Percentiles rank a stretch among this genome's conserved stretches.
phyloP scores from a whole-genome alignment of 1,140 invertebrate species.

The Wiebesia pumilae region DNA sequence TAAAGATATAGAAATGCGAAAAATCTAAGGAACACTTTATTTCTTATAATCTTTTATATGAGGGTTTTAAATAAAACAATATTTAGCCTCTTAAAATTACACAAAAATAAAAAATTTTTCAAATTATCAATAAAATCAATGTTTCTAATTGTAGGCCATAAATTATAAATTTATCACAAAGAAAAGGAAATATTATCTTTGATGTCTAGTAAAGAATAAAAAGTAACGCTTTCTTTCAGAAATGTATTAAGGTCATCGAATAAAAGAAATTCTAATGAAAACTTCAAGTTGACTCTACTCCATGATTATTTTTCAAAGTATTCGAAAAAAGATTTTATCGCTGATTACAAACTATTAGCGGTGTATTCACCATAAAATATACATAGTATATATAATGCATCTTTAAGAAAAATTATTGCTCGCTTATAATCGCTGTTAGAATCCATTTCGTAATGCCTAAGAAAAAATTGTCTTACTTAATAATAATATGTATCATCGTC shows the following conservation, averaged over 20 bases:
- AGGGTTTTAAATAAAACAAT: background rate
- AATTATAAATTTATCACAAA: background rate
- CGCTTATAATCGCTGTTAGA: background rate
- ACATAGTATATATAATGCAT: background rate
- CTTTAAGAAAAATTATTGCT: background rate
- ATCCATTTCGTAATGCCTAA: background rate
- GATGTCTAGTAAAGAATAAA: background rate
- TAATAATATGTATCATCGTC: background rate
- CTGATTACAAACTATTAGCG: background rate
- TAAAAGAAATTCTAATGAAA: conserved; percentile 1
- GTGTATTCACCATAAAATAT: background rate
- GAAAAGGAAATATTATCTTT: background rate
- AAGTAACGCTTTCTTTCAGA: background rate
- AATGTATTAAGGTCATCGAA: background rate
- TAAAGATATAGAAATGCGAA: background rate
- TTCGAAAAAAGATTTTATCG: background rate
- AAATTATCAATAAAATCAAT: background rate
- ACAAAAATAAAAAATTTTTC: background rate
- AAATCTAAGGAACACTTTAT: background rate
- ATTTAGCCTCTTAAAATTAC: background rate
- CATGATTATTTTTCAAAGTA: background rate
- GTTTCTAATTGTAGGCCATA: background rate
- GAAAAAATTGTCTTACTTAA: background rate
- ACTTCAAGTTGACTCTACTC: background rate
- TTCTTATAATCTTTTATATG: background rate